Base-by-base conservation (phyloP, 2,113 vertebrate genomes). In the Phyllopteryx taeniolatus region DNA sequence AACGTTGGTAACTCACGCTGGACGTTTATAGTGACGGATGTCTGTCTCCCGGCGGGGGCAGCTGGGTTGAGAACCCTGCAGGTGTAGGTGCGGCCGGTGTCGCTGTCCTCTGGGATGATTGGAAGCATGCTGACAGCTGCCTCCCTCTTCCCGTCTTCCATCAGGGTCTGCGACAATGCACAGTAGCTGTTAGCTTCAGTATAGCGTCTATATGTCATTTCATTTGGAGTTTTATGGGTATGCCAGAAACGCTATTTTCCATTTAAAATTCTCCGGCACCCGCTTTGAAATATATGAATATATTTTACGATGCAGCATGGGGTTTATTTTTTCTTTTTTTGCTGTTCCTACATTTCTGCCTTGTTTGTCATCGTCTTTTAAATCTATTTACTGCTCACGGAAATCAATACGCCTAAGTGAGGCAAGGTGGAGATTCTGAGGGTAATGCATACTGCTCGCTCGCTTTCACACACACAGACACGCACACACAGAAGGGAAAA, bases 21-120 rank as follows among this genome's bases (percentile, higher is more conserved):
- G 78, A 97, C 93, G 47, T 91, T 95, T 78, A 97, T 90, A 15
- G 94, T 95, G 85, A 96, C 67, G 0, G 94, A 92, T 17, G 92
- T 95, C 87, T 96, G 94, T 72, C 91, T 93, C 31, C 96, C 96
- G 12, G 92, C 93, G 0, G 95, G 96, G 47, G 94, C 90, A 4
- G 95, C 96, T 8, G 86, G 92, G 85, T 96, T 97, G 53, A 93
- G 84, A 68, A 95, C 95, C 71, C 93, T 90, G 83, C 96, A 97
- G 72, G 94, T 93, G 83, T 95, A 95, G 54, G 92, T 94, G 75
- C 94, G 93, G 64, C 95, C 95, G 1, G 93, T 91, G 70, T 97
- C 95, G 0, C 83, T 90, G 62, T 93, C 93, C 80, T 94, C 94
- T 1, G 95, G 95, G 7, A 92, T 85, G 61, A 97, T 90, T 20